Evolutionary conservation across 2,888 invertebrate species (phyloP).

Genomic region (Euproctis similis): DNA sequence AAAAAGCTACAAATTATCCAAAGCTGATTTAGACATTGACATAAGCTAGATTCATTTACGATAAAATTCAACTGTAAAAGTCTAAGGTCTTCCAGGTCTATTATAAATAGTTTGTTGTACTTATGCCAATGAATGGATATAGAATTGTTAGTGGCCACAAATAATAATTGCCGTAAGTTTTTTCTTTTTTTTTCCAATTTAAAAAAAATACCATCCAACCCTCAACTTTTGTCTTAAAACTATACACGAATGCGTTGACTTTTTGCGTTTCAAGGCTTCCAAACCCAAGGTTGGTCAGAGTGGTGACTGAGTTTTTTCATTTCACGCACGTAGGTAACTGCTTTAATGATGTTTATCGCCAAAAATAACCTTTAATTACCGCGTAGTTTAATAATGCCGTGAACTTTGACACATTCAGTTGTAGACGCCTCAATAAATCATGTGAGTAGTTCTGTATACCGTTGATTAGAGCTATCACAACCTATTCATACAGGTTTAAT

Average conservation of each 20-base stretch:
- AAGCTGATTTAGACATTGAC: too few species aligned
- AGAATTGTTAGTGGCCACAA: too few species aligned
- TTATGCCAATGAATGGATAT: too few species aligned
- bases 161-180: too few species aligned
- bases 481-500: too few species aligned
- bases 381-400: conserved; percentile 68
- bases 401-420: conserved; percentile 66
- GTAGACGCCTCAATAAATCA: conserved; percentile 40
- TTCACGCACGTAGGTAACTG: conserved; percentile 66
- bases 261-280: conserved; percentile 53
- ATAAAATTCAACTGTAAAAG: too few species aligned
- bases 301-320: conserved; percentile 62
- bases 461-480: conserved; percentile 35
- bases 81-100: too few species aligned
- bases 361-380: conserved; percentile 76
- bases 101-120: too few species aligned
- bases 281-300: conserved; percentile 48
- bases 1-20: too few species aligned
- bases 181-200: too few species aligned
- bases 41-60: too few species aligned
- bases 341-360: conserved; percentile 73
- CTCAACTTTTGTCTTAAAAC: conserved; percentile 29
- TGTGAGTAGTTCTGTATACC: conserved; percentile 41
- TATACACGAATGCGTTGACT: conserved; percentile 46
- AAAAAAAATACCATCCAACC: conserved; percentile 19